These are phyloP conservation scores for Gastracanthus pulcherrimus DNA, from an alignment of 2,888 invertebrate genomes.

Conservation along the genomic window DNA sequence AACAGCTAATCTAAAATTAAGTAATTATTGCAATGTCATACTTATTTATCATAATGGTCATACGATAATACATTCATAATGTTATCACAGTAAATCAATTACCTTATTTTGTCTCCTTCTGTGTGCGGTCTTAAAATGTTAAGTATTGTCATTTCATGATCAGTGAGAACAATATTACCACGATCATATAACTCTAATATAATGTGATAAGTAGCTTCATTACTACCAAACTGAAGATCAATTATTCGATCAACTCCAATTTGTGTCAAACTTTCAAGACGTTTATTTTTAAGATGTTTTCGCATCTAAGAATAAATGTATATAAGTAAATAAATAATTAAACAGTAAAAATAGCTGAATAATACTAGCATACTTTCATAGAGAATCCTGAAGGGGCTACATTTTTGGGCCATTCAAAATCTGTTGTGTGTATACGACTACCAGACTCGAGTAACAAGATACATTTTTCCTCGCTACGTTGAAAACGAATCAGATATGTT, in stretches of 20 bases:
- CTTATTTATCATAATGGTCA: conserved; percentile 2
- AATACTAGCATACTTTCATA: conserved; percentile 89
- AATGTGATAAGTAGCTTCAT: conserved; percentile 96
- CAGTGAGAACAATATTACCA: conserved; percentile 97
- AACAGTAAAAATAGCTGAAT: background rate
- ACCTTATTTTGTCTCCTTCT: conserved; percentile 92
- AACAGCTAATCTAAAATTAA: conserved; percentile 87
- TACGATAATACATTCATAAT: too few species aligned
- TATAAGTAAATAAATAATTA: too few species aligned
- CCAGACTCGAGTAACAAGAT: conserved; percentile 96
- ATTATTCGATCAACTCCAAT: conserved; percentile 96
- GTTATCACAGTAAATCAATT: conserved; percentile 58
- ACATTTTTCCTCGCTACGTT: conserved; percentile 91
- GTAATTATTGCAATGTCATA: background rate
- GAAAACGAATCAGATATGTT: conserved; percentile 94
- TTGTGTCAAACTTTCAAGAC: conserved; percentile 91
- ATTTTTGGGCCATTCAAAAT: conserved; percentile 99
- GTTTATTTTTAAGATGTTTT: conserved; percentile 97
- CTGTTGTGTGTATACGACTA: conserved; percentile 94
- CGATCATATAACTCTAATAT: conserved; percentile 97
- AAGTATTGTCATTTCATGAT: conserved; percentile 92
- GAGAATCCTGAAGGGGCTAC: conserved; percentile 96
- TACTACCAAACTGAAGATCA: conserved; percentile 95
- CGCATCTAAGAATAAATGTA: conserved; percentile 83
- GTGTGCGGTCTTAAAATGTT: conserved; percentile 95